These are phyloP conservation scores for Polypedilum pembai DNA, from an alignment of 1,140 invertebrate species.

Conservation along the genomic window DNA sequence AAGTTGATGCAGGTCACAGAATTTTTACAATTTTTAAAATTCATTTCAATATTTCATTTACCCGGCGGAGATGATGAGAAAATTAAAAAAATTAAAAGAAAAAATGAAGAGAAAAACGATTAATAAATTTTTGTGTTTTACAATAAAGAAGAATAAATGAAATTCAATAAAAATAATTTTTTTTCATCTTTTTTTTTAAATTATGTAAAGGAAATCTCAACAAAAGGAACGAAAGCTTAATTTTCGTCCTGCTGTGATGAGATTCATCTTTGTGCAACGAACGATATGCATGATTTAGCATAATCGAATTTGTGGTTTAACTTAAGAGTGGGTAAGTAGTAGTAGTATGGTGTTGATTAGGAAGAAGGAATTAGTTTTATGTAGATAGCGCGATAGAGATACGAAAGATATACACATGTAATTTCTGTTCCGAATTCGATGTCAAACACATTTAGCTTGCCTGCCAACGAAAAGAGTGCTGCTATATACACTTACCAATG, in stretches of 20 bases:
- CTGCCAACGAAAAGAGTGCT: constrained; percentile 3
- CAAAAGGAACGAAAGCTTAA: background rate
- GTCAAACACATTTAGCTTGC: background rate
- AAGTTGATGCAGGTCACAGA: constrained; percentile 10
- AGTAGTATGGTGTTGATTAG: no score
- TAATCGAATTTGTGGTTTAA: background rate
- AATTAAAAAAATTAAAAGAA: constrained; percentile 17
- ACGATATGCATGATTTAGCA: background rate
- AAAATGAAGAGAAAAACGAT: constrained; percentile 9
- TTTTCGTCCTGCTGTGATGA: background rate
- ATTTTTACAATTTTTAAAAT: background rate
- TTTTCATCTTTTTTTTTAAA: background rate
- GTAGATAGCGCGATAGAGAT: background rate
- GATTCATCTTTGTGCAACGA: background rate
- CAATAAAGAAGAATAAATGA: background rate
- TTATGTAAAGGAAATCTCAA: background rate
- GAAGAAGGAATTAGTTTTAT: background rate
- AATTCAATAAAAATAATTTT: no score
- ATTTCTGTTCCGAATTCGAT: constrained; percentile 5
- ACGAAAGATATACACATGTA: background rate
- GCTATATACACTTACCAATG: background rate
- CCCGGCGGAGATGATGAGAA: background rate
- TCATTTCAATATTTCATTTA: background rate
- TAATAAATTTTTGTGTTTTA: background rate
- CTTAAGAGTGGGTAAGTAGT: no score